Percentiles rank a stretch among this genome's conserved stretches.
phyloP scores from a whole-genome alignment of 2,797 vertebrate genomes.

The Sebastes flavidus region DNA sequence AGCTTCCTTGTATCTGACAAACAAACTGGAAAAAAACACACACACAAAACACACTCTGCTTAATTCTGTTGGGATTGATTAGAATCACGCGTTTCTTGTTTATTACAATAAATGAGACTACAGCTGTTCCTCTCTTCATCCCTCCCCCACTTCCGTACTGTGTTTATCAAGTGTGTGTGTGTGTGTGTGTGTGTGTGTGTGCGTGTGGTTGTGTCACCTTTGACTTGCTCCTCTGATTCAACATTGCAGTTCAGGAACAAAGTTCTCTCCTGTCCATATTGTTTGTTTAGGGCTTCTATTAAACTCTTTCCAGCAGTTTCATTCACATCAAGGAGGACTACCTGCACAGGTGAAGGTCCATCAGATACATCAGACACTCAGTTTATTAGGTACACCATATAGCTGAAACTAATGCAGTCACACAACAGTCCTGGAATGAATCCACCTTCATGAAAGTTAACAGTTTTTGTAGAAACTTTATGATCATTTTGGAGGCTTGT shows the following conservation, averaged over 20 bases:
- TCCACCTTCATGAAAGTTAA: neutral
- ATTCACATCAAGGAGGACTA: slow-evolving; percentile 76
- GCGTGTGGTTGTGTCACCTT: slow-evolving; percentile 58
- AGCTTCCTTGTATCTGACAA: neutral
- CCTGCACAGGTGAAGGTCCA: slow-evolving; percentile 47
- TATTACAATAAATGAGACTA: neutral
- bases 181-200: neutral
- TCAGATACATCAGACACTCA: neutral
- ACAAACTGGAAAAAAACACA: neutral
- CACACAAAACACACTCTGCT: neutral
- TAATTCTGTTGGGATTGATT: neutral
- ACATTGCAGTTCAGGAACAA: slow-evolving; percentile 74
- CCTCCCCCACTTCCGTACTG: neutral
- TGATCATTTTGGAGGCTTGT: neutral
- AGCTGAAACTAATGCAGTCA: neutral
- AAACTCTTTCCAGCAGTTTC: slow-evolving; percentile 46
- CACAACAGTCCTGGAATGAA: neutral
- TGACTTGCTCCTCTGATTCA: slow-evolving; percentile 75
- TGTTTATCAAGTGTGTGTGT: neutral
- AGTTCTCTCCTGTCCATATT: slow-evolving; percentile 51
- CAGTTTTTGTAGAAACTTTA: neutral
- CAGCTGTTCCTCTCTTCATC: neutral
- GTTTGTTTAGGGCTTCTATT: slow-evolving; percentile 47
- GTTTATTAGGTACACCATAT: neutral
- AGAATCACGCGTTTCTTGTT: neutral